phyloP scores from a whole-genome alignment of 2,113 vertebrate species.

The Excalfactoria chinensis region DNA sequence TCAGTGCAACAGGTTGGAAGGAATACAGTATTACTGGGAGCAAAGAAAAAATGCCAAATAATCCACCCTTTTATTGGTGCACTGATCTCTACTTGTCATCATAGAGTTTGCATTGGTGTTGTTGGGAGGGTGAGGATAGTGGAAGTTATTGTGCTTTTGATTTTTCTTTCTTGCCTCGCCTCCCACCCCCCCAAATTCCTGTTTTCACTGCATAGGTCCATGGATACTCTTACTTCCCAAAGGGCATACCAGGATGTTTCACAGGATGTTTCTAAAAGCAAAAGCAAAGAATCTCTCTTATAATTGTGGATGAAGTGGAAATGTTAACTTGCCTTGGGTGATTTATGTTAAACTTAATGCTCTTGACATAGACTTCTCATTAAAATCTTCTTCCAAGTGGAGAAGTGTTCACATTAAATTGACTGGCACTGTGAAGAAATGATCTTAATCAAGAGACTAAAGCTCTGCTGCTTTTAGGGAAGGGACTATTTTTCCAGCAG shows the following conservation, averaged over 20 bases:
- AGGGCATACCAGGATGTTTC: background rate
- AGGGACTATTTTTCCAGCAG: background rate
- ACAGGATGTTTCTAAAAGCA: background rate
- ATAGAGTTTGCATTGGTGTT: background rate
- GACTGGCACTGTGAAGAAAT: background rate
- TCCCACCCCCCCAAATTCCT: background rate
- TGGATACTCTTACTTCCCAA: background rate
- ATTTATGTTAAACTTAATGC: background rate
- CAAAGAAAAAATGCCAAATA: background rate
- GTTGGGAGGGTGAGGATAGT: fast-evolving
- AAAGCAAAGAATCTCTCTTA: background rate
- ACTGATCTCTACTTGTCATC: background rate
- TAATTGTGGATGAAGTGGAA: background rate
- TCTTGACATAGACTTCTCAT: background rate
- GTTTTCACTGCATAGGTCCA: background rate
- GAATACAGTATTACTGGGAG: background rate
- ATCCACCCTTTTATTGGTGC: background rate
- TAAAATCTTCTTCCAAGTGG: background rate
- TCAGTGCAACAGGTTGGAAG: background rate
- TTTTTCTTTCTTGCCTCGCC: background rate
- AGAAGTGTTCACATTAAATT: background rate
- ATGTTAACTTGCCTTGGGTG: background rate
- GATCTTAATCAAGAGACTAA: background rate
- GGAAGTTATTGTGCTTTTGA: background rate
- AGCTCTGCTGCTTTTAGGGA: background rate